Evolutionary conservation across 1,140 invertebrate genomes (phyloP), one percentile per base, ranked within the genome.

Genomic region (Drosophila hydei): DNA sequence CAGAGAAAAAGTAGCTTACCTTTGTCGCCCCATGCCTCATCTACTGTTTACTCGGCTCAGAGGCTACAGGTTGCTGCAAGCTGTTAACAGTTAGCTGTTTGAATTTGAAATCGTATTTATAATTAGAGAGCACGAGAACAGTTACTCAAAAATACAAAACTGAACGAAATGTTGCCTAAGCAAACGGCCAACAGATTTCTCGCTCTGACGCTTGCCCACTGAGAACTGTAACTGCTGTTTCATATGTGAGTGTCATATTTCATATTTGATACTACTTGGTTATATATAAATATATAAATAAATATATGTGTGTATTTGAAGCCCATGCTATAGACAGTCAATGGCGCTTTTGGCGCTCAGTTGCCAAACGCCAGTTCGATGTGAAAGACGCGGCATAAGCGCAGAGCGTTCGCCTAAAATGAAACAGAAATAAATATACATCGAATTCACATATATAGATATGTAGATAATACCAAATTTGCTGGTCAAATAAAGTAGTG

Each of bases 351-450:
- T 77, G 62, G 63, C 74, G 75, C 77, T 81, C 77, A 85, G 81
- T 85, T 81, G 75, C 51, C 74, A 69, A 85, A 77, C 54, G 77
- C 42, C 70, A 85, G 77, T 81, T 69, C 77, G 43, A 65, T 77
- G 81, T 52, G 81, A 77, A 81, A 77, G 81, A 81, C 81, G 81
- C 81, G 51, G 81, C 69, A 61, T 45, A 47, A 56, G 56, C 9
- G n/a, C 23, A 3, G 9, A 30, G 8, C 25, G 48, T 14, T 14
- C 8, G 23, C 4, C 4, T 42, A 1, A 42, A 16, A 14, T 8
- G 40, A 61, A 12, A 62, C 54, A 30, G 42, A 81, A 16, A 64
- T 63, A 48, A 52, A 52, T 33, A 30, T n/a, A n/a, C n/a, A n/a
- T n/a, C n/a, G n/a, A n/a, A n/a, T n/a, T n/a, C n/a, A n/a, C n/a